Conservation (phyloP, 2,113 vertebrate species). For the Rhinopithecus roxellana region DNA sequence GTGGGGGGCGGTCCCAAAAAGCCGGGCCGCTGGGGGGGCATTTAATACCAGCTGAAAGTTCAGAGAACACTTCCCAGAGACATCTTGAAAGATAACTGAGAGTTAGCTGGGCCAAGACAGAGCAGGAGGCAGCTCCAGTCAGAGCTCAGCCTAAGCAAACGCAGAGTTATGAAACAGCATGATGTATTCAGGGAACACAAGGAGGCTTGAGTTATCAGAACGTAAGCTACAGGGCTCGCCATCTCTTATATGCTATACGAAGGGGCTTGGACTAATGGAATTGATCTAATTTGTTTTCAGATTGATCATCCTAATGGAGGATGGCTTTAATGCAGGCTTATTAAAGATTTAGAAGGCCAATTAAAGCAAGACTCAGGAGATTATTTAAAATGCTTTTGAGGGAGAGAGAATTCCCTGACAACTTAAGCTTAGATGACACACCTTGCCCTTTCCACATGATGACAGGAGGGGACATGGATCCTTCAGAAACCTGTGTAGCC, state of each 20-base stretch:
- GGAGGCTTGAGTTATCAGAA: no score
- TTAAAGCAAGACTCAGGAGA: neutral
- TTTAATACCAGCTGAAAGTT: neutral
- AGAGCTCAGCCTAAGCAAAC: neutral
- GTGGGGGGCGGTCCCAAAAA: neutral
- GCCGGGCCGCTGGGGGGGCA: rapidly evolving
- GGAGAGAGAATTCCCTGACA: neutral
- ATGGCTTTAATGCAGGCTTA: neutral
- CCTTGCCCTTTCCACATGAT: neutral
- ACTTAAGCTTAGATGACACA: neutral
- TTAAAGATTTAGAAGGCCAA: neutral
- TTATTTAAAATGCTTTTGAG: neutral
- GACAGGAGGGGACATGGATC: neutral
- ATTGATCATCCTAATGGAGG: neutral
- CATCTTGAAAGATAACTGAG: neutral
- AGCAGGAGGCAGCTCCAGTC: neutral
- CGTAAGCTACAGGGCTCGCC: neutral
- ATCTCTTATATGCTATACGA: neutral
- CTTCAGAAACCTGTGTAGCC: neutral
- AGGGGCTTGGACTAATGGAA: neutral
- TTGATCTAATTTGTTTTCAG: neutral
- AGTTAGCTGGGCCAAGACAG: neutral
- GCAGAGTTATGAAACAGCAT: neutral
- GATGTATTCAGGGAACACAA: neutral
- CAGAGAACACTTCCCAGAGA: neutral